Evolutionary conservation across 2,113 vertebrate species (phyloP).

Genomic region (Phalacrocorax carbo): DNA sequence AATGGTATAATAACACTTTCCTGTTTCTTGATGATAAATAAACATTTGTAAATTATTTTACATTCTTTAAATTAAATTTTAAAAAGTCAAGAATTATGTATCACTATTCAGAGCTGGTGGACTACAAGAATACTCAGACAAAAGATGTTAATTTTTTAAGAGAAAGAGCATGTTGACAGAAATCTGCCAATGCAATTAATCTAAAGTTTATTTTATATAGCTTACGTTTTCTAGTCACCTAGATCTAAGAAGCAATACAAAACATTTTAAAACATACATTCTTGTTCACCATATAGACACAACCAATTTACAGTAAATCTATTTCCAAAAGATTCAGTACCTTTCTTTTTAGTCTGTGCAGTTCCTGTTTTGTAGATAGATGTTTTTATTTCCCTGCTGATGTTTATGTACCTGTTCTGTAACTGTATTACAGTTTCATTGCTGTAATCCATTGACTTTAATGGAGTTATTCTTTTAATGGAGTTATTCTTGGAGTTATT

Average conservation of each 20-base stretch:
- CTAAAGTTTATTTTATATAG: background rate
- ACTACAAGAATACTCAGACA: background rate
- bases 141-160: background rate
- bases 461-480: background rate
- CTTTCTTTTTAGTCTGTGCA: background rate
- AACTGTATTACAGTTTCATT: background rate
- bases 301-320: background rate
- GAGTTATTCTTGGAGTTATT: background rate
- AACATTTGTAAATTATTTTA: background rate
- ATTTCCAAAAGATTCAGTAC: background rate
- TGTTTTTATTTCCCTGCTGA: background rate
- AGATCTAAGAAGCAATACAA: background rate
- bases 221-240: background rate
- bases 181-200: background rate
- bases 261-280: background rate
- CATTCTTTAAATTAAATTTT: background rate
- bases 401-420: conserved; percentile 4
- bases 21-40: background rate
- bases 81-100: background rate
- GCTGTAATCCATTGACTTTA: background rate
- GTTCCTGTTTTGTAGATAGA: background rate
- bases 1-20: background rate
- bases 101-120: background rate
- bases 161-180: background rate
- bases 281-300: background rate